Percentiles rank a stretch among this genome's conserved stretches.
These are phyloP conservation scores for Parauchenoglanis punctatus DNA, from an alignment of 2,797 vertebrate genomes.

Conservation along the genomic window DNA sequence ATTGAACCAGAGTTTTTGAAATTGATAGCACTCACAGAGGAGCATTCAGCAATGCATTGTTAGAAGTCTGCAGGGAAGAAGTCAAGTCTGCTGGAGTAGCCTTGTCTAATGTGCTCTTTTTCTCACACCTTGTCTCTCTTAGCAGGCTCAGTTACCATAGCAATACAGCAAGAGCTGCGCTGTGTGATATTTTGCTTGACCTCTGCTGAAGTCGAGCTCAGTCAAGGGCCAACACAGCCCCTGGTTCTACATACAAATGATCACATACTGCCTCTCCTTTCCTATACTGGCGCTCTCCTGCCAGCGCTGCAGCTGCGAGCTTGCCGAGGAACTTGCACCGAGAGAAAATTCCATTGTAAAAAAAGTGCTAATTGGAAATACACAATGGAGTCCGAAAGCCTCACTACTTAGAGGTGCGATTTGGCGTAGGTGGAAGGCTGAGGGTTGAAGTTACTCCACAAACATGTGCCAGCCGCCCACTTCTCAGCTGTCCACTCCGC, in stretches of 20 bases:
- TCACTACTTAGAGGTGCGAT: conserved; percentile 34
- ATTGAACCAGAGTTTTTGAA: conserved; percentile 29
- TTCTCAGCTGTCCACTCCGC: conserved; percentile 53
- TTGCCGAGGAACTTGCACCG: background rate
- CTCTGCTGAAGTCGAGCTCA: conserved; percentile 71
- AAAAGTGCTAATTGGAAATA: conserved; percentile 26
- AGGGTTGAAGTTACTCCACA: conserved; percentile 51
- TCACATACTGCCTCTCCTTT: conserved; percentile 60
- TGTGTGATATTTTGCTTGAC: conserved; percentile 77
- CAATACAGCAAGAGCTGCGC: conserved; percentile 78
- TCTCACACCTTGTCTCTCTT: conserved; percentile 61
- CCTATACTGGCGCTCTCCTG: background rate
- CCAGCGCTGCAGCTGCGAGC: background rate
- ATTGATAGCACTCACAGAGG: conserved; percentile 29
- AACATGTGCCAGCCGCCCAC: conserved; percentile 52
- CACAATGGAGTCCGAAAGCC: conserved; percentile 3
- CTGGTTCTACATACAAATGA: conserved; percentile 65
- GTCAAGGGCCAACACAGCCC: conserved; percentile 67
- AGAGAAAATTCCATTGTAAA: conserved; percentile 19
- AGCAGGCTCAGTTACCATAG: conserved; percentile 76
- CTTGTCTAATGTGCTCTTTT: conserved; percentile 60
- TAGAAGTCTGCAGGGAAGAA: conserved; percentile 52
- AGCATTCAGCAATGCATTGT: conserved; percentile 34
- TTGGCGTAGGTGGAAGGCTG: conserved; percentile 37
- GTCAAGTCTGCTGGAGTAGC: conserved; percentile 24